Evolutionary conservation across 1,140 invertebrate species (phyloP), one percentile per base, ranked within the genome.

Genomic region (Bombus pascuorum): DNA sequence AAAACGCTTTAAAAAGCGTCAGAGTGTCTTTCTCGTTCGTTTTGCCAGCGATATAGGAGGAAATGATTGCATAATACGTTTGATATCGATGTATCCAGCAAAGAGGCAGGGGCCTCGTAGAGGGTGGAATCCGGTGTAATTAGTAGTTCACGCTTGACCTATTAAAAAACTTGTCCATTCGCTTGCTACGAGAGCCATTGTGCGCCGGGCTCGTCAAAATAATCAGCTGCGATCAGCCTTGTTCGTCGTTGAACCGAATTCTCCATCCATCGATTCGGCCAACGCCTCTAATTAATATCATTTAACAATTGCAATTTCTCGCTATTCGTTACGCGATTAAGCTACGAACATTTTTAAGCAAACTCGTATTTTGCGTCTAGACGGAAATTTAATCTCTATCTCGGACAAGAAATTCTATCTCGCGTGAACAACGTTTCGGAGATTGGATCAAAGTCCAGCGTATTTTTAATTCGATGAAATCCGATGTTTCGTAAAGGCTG

Each of bases 131-230:
- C 39, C 22, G 34, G 77, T 80, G 77, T 85, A 85, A 85, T 85
- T 85, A 85, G 83, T 53, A 80, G 53, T 80, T 85, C 28, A 53
- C 57, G 80, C 83, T 85, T 85, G 83, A 85, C 76, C 83, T 70
- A 80, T 85, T 85, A 85, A 85, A 85, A 79, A 85, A 73, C 37
- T 42, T 80, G 68, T 80, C 68, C 68, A 62, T 80, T 59, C 57
- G 83, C 28, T 44, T 22, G 68, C 28, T 32, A 34, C 68, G 39
- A 62, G 76, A 10, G 13, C 68, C 68, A 85, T 85, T 80, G 83
- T 85, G 37, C 18, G 3, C 68, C 77, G 37, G 57, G 28, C 42
- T 80, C 57, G 39, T 80, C 53, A 85, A 80, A 80, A 65, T 85
- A 80, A 85, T 85, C 76, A 85, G 39, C 53, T 80, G 68, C 77